Evolutionary conservation across 2,113 vertebrate species (phyloP).

Genomic region (Nerophis ophidion): DNA sequence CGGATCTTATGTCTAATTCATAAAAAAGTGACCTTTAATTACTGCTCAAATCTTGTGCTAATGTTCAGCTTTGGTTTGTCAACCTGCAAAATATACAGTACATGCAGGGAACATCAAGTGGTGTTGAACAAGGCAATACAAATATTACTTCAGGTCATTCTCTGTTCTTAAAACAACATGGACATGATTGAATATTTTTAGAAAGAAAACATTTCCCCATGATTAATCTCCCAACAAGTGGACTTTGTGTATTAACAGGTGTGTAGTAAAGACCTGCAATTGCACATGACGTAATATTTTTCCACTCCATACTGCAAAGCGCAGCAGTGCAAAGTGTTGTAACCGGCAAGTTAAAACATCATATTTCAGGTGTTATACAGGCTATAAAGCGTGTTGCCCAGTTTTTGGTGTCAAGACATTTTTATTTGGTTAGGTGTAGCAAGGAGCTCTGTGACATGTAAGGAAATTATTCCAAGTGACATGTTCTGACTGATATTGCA

Average conservation of each 20-base stretch:
- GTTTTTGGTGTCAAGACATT: slow-evolving; percentile 47
- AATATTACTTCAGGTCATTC: slow-evolving; percentile 3
- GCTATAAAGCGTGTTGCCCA: slow-evolving; percentile 51
- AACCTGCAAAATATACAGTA: slow-evolving; percentile 26
- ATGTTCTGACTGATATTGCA: slow-evolving; percentile 23
- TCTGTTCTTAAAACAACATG: slow-evolving; percentile 33
- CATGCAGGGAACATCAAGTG: slow-evolving; percentile 12
- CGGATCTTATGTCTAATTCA: slow-evolving; percentile 1
- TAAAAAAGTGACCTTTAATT: slow-evolving; percentile 51
- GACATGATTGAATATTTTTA: slow-evolving; percentile 25
- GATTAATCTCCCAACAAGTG: slow-evolving; percentile 42
- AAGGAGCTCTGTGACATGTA: slow-evolving; percentile 29
- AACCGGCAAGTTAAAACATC: slow-evolving; percentile 49
- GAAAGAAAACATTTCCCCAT: slow-evolving; percentile 18
- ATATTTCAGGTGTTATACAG: slow-evolving; percentile 43
- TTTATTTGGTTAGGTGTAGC: slow-evolving; percentile 58
- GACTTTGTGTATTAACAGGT: slow-evolving; percentile 63
- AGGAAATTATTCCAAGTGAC: slow-evolving; percentile 26
- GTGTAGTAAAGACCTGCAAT: slow-evolving; percentile 52
- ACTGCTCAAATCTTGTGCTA: slow-evolving; percentile 43
- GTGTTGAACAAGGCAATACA: slow-evolving; percentile 21
- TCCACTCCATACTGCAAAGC: slow-evolving; percentile 43
- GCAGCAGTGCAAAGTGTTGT: slow-evolving; percentile 34
- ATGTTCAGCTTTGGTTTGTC: slow-evolving; percentile 36
- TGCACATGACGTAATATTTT: slow-evolving; percentile 63